Percentiles rank a stretch among this genome's conserved stretches.
These are phyloP conservation scores for Papilio xuthus DNA, from an alignment of 1,140 invertebrate genomes.

Conservation along the genomic window DNA sequence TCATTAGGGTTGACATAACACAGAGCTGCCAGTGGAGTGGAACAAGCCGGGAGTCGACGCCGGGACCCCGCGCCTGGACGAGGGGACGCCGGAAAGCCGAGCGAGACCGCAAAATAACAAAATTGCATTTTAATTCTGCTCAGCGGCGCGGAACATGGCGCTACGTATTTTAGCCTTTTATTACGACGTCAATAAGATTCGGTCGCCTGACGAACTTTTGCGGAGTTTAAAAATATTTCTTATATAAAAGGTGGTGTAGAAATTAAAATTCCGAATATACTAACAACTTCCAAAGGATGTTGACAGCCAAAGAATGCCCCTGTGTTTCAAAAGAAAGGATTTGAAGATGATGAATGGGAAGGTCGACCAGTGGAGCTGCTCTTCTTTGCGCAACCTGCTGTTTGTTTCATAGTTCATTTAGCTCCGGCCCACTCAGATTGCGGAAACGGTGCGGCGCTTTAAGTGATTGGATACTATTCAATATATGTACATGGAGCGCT, in stretches of 20 bases:
- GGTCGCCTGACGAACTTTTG: background rate
- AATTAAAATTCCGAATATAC: background rate
- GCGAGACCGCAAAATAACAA: conserved; percentile 14
- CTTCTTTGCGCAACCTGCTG: background rate
- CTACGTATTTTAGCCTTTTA: conserved; percentile 22
- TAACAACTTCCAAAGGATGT: background rate
- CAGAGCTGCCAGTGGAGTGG: conserved; percentile 8
- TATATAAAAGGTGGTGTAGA: background rate
- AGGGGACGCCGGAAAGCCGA: background rate
- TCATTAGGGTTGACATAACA: background rate
- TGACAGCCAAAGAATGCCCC: too few relatives aligned
- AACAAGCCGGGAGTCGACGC: background rate
- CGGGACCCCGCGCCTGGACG: background rate
- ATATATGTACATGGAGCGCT: background rate
- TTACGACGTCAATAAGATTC: background rate
- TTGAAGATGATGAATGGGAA: background rate
- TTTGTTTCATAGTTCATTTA: background rate
- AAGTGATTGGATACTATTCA: conserved; percentile 7
- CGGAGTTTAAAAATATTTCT: background rate
- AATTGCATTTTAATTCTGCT: conserved; percentile 17
- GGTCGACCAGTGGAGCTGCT: background rate
- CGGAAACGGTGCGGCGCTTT: background rate
- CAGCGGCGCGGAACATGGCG: background rate
- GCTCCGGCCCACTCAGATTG: background rate
- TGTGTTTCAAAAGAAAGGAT: background rate